phyloP scores from a whole-genome alignment of 2,888 invertebrate genomes.

The Tetragnatha montana region DNA sequence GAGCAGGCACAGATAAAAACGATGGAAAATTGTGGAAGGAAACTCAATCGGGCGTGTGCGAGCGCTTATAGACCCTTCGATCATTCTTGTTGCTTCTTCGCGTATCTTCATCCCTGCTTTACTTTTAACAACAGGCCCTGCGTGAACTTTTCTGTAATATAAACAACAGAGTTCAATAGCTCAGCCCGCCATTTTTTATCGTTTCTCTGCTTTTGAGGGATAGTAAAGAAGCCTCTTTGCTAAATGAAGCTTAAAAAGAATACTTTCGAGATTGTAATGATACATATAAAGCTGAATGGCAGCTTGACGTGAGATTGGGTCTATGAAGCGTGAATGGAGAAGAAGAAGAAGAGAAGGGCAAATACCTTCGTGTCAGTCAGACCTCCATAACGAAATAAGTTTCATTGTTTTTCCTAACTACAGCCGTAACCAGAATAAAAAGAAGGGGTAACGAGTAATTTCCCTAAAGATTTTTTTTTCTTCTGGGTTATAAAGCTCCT shows the following conservation, averaged over 20 bases:
- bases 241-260: slow-evolving; percentile 60
- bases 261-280: slow-evolving; percentile 40
- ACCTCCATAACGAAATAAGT: not conserved
- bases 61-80: not conserved
- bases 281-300: slow-evolving; percentile 22
- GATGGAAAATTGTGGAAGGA: not conserved
- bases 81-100: slow-evolving; percentile 41
- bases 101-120: slow-evolving; percentile 25
- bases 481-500: not conserved
- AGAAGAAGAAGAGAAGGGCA: not conserved
- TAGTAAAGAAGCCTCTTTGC: slow-evolving; percentile 49
- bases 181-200: not conserved
- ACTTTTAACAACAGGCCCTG: slow-evolving; percentile 20
- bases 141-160: slow-evolving; percentile 18
- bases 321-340: not conserved
- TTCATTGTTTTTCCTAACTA: not conserved
- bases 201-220: not conserved
- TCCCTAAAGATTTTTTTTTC: not conserved
- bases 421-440: not conserved
- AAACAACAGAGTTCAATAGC: slow-evolving; percentile 33
- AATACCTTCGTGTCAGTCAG: not conserved
- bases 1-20: not conserved
- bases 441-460: not conserved
- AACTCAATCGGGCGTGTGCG: slow-evolving; percentile 21
- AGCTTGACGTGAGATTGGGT: not conserved